Conservation (phyloP, 2,113 vertebrate genomes). For the Aleadryas rufinucha region DNA sequence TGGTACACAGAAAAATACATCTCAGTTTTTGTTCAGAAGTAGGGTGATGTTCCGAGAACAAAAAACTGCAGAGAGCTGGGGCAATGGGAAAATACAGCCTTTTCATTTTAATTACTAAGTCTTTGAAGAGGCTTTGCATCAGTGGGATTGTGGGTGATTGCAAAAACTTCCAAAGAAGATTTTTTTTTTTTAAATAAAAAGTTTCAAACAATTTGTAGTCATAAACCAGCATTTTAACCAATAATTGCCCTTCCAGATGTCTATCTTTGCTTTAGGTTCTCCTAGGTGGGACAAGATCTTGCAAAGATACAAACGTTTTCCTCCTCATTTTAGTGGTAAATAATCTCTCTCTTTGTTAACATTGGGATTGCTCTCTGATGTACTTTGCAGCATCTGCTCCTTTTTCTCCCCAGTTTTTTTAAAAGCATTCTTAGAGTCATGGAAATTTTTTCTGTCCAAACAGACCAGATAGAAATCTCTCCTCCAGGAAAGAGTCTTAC, state of each 20-base stretch:
- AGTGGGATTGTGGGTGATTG: background rate
- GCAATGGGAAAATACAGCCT: background rate
- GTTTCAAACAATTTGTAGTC: background rate
- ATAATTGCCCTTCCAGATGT: background rate
- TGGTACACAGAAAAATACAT: background rate
- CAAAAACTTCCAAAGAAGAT: background rate
- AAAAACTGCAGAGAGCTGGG: background rate
- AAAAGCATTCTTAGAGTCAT: background rate
- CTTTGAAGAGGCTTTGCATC: background rate
- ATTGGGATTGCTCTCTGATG: background rate
- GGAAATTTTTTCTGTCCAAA: background rate
- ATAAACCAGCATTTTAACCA: slow-evolving; percentile 14
- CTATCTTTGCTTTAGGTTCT: slow-evolving; percentile 23
- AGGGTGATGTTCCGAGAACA: background rate
- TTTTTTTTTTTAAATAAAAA: background rate
- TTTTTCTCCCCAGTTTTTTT: background rate
- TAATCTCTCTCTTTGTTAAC: background rate
- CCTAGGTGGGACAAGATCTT: slow-evolving; percentile 15
- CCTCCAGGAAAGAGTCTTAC: background rate
- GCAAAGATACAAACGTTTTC: slow-evolving; percentile 48
- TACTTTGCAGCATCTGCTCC: background rate
- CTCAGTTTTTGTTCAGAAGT: background rate
- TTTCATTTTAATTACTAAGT: background rate
- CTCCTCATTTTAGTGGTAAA: slow-evolving; percentile 3
- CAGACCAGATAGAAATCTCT: background rate